Conservation (phyloP, 1,140 invertebrate species). For the Homarus americanus region DNA sequence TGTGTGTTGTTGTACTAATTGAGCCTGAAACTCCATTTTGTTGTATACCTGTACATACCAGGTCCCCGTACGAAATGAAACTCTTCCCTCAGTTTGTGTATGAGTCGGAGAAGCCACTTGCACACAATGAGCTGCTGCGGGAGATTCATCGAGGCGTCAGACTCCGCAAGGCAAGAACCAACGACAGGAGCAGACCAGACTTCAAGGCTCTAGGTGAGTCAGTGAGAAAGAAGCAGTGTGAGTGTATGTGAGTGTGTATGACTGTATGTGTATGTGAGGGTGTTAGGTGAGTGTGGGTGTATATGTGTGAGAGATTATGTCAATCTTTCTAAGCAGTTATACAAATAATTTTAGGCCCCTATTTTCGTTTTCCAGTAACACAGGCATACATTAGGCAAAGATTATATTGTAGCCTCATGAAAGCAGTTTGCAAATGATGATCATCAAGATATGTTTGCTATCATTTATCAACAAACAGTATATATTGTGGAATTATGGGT, state of each 20-base stretch:
- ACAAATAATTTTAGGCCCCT: too few relatives aligned
- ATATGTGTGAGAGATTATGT: too few relatives aligned
- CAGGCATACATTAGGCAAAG: too few relatives aligned
- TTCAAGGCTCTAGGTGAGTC: conserved; percentile 78
- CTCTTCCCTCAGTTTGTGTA: conserved; percentile 88
- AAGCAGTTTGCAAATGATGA: too few relatives aligned
- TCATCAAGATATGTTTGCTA: not conserved
- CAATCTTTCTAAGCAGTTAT: too few relatives aligned
- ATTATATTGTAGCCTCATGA: too few relatives aligned
- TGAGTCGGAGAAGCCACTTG: conserved; percentile 87
- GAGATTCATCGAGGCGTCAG: conserved; percentile 89
- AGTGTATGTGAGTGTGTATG: not conserved
- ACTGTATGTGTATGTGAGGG: too few relatives aligned
- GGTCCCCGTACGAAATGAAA: not conserved
- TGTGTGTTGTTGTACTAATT: not conserved
- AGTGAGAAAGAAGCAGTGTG: not conserved
- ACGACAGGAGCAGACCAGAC: conserved; percentile 91
- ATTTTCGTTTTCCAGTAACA: too few relatives aligned
- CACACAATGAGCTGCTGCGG: conserved; percentile 88
- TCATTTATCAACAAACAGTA: not conserved
- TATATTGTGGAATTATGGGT: too few relatives aligned
- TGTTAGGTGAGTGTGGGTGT: too few relatives aligned
- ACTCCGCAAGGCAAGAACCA: conserved; percentile 87
- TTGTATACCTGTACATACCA: too few relatives aligned
- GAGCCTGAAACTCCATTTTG: not conserved